Conservation (phyloP, 2,797 vertebrate genomes). For the Sebastes kiyomatsui region DNA sequence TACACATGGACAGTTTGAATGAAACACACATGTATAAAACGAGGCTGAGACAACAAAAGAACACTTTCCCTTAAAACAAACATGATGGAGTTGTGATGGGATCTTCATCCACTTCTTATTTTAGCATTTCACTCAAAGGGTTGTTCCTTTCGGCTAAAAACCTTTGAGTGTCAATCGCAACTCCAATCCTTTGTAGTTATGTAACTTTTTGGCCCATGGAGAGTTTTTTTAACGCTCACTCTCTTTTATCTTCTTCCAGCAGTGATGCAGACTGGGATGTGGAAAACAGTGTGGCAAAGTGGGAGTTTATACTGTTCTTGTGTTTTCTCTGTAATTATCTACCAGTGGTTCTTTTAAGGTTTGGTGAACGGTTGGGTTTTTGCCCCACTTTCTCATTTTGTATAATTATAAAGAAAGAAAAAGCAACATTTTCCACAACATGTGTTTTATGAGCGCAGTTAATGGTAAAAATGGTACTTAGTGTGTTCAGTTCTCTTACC, state of each 20-base stretch:
- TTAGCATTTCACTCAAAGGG: conserved; percentile 20
- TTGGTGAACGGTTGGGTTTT: neutral
- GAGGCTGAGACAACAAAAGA: neutral
- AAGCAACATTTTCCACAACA: neutral
- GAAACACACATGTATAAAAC: neutral
- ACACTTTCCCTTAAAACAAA: neutral
- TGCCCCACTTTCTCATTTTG: neutral
- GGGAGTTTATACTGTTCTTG: conserved; percentile 17
- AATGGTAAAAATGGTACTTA: neutral
- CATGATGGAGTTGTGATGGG: neutral
- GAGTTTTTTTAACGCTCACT: neutral
- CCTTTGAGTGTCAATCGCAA: neutral
- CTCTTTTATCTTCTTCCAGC: conserved; percentile 45
- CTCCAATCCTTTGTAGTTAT: conserved; percentile 37
- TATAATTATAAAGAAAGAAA: neutral
- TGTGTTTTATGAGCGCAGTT: neutral
- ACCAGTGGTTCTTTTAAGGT: neutral
- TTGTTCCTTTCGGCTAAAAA: neutral
- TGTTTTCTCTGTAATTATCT: conserved; percentile 21
- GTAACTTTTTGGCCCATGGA: conserved; percentile 27
- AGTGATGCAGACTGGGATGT: conserved; percentile 5
- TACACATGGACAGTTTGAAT: neutral
- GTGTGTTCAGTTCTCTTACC: conserved; percentile 75
- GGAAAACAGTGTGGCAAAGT: conserved; percentile 2
- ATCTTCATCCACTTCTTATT: conserved; percentile 2